phyloP scores from a whole-genome alignment of 2,888 invertebrate species.

The Cosmopolites sordidus region DNA sequence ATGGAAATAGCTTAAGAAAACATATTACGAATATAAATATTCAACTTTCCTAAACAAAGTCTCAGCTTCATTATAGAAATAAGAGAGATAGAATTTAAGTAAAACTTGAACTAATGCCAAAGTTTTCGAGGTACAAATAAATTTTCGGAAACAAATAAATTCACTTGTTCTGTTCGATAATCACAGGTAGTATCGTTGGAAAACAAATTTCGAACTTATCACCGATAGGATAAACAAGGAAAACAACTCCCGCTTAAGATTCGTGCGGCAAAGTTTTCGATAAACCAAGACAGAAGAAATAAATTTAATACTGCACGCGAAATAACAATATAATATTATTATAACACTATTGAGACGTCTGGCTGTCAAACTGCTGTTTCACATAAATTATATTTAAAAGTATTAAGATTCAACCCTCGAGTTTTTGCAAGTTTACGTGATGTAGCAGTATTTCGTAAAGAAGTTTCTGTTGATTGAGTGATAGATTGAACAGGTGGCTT shows the following conservation, averaged over 20 bases:
- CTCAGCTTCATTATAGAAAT: no score
- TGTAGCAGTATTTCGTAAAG: no score
- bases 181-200: neutral
- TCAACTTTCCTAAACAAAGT: no score
- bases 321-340: constrained; percentile 20
- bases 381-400: constrained; percentile 41
- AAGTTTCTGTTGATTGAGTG: no score
- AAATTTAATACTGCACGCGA: constrained; percentile 19
- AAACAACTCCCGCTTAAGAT: constrained; percentile 15
- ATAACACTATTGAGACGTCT: constrained; percentile 32
- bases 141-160: no score
- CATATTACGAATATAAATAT: no score
- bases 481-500: no score
- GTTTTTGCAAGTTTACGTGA: constrained; percentile 10
- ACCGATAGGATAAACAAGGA: constrained; percentile 11
- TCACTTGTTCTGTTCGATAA: no score
- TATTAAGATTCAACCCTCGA: constrained; percentile 6
- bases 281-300: constrained; percentile 14
- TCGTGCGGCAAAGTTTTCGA: constrained; percentile 14
- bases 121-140: no score
- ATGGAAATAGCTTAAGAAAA: no score
- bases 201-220: constrained; percentile 14
- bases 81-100: no score
- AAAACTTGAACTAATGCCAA: no score
- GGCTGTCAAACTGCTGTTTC: constrained; percentile 44